Evolutionary conservation across 2,113 vertebrate species (phyloP).

Genomic region (Willisornis vidua): DNA sequence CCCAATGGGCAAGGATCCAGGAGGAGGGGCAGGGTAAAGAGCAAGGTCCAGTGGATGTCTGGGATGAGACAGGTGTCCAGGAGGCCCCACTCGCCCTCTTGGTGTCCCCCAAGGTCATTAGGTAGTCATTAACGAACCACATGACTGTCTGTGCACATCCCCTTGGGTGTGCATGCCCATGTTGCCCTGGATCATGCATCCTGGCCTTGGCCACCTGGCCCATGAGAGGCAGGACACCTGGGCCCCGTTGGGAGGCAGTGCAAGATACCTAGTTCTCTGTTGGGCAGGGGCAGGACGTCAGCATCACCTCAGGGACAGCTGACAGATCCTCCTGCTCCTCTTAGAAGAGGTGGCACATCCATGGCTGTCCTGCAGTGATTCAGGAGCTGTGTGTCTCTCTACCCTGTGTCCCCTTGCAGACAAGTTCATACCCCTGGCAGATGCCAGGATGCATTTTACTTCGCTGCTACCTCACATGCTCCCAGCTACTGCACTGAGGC

Average conservation of each 20-base stretch:
- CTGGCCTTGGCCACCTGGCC: not conserved
- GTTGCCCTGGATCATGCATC: not conserved
- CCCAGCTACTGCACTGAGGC: not conserved
- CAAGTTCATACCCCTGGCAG: not conserved
- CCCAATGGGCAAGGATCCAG: conserved; percentile 24
- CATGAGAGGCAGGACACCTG: not conserved
- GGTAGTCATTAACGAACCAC: conserved; percentile 7
- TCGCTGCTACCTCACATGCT: accelerated
- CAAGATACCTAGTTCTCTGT: not conserved
- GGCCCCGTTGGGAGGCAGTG: not conserved
- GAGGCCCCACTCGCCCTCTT: not conserved
- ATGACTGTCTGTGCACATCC: accelerated
- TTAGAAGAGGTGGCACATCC: not conserved
- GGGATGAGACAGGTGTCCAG: not conserved
- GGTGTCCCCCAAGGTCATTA: conserved; percentile 16
- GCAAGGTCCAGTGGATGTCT: not conserved
- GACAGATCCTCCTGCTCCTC: not conserved
- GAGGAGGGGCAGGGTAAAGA: conserved; percentile 27
- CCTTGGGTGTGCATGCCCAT: not conserved
- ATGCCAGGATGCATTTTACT: not conserved
- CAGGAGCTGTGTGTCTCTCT: not conserved
- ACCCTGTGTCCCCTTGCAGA: not conserved
- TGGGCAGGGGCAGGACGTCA: not conserved
- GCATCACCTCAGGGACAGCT: not conserved
- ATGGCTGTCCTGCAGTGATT: not conserved